Conservation (phyloP, 2,113 vertebrate genomes). For the Trogon surrucura region DNA sequence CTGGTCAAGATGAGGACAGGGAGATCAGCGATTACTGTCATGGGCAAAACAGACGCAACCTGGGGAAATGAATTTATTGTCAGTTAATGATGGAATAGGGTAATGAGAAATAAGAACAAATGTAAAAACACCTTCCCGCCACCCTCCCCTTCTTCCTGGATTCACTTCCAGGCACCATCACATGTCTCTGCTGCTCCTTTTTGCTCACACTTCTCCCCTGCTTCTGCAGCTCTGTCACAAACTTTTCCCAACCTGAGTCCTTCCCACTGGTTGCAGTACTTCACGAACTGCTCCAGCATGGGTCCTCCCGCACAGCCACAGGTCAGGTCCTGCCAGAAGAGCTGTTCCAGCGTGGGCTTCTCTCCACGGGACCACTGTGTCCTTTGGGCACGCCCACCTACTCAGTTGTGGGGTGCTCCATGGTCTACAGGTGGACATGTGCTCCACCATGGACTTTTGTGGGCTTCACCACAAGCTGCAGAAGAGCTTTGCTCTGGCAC, state of each 20-base stretch:
- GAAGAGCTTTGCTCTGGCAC: not conserved
- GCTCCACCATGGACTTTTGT: not conserved
- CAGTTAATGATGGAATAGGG: no score
- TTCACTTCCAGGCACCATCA: not conserved
- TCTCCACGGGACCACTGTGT: rapidly evolving
- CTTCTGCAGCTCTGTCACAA: not conserved
- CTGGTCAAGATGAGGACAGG: not conserved
- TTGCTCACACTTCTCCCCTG: not conserved
- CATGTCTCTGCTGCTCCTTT: not conserved
- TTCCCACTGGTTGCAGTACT: no score
- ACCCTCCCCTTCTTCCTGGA: not conserved
- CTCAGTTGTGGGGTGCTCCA: rapidly evolving
- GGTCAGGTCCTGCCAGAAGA: not conserved
- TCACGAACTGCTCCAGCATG: not conserved
- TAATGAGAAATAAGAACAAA: not conserved
- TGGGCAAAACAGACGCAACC: not conserved
- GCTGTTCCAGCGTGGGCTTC: not conserved
- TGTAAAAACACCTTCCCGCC: not conserved
- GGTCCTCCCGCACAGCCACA: not conserved
- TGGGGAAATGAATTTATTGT: no score
- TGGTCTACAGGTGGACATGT: not conserved
- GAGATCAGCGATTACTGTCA: not conserved
- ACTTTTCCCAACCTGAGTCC: not conserved
- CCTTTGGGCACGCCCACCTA: not conserved
- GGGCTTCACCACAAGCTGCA: not conserved